Evolutionary conservation across 2,888 invertebrate genomes (phyloP).

Genomic region (Atherix ibis): DNA sequence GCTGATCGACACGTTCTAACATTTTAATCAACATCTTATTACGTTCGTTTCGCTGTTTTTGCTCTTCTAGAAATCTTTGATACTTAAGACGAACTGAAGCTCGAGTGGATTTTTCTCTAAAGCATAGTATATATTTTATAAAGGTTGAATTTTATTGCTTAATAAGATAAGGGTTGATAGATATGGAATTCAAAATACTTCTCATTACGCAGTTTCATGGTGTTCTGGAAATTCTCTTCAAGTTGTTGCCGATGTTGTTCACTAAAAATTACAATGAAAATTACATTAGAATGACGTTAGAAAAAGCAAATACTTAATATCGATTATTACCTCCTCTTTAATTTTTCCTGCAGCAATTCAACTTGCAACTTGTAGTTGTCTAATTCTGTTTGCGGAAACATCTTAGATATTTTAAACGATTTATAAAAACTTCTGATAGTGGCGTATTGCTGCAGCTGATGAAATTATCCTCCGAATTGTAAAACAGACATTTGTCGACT

Average conservation of each 20-base stretch:
- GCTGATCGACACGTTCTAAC: constrained; percentile 41
- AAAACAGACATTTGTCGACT: no score
- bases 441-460: no score
- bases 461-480: no score
- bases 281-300: neutral
- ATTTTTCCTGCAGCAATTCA: constrained; percentile 29
- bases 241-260: constrained; percentile 38
- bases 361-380: constrained; percentile 32
- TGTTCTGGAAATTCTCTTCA: constrained; percentile 38
- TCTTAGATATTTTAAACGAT: no score
- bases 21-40: constrained; percentile 41
- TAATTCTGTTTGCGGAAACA: constrained; percentile 23
- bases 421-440: no score
- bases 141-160: neutral
- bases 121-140: no score
- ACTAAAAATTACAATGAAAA: constrained; percentile 23
- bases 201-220: constrained; percentile 35
- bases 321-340: constrained; percentile 23
- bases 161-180: neutral
- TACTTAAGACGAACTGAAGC: constrained; percentile 25
- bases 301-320: neutral
- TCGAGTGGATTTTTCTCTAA: constrained; percentile 24
- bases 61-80: constrained; percentile 38
- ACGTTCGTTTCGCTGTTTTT: constrained; percentile 39
- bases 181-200: constrained; percentile 29